A percentile compares a stretch with the other conserved stretches of the same genome.
Evolutionary conservation across 2,888 invertebrate genomes (phyloP).

Genomic region (Aquatica leii): DNA sequence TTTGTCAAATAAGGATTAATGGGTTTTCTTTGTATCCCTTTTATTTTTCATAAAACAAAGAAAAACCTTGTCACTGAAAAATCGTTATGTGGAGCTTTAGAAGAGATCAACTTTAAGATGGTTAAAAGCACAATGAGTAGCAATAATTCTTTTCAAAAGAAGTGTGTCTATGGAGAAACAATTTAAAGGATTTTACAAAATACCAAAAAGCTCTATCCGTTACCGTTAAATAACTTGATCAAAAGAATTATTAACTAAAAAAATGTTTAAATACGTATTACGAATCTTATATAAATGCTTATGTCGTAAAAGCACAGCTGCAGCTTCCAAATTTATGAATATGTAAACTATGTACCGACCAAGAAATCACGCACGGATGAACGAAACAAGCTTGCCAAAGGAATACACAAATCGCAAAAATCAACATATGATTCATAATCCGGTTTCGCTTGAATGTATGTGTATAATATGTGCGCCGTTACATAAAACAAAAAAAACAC

Average conservation of each 20-base stretch:
- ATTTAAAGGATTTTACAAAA: constrained; percentile 18
- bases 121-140: constrained; percentile 16
- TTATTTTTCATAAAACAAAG: constrained; percentile 11
- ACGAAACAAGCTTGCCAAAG: constrained; percentile 22
- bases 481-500: too few relatives aligned
- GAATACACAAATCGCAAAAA: constrained; percentile 26
- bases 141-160: constrained; percentile 23
- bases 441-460: too few relatives aligned
- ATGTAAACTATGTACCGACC: constrained; percentile 28
- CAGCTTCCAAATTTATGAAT: constrained; percentile 23
- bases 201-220: not conserved
- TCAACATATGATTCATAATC: constrained; percentile 1
- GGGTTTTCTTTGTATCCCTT: constrained; percentile 15
- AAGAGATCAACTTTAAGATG: constrained; percentile 20
- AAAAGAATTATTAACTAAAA: constrained; percentile 1
- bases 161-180: constrained; percentile 19
- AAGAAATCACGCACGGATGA: constrained; percentile 16
- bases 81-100: constrained; percentile 20
- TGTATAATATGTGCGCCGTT: too few relatives aligned
- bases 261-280: not conserved
- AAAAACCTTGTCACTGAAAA: constrained; percentile 8
- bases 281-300: too few relatives aligned
- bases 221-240: too few relatives aligned
- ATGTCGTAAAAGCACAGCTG: constrained; percentile 7
- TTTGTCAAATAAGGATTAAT: constrained; percentile 11